Evolutionary conservation across 2,113 vertebrate genomes (phyloP).

Genomic region (Apteryx owenii): DNA sequence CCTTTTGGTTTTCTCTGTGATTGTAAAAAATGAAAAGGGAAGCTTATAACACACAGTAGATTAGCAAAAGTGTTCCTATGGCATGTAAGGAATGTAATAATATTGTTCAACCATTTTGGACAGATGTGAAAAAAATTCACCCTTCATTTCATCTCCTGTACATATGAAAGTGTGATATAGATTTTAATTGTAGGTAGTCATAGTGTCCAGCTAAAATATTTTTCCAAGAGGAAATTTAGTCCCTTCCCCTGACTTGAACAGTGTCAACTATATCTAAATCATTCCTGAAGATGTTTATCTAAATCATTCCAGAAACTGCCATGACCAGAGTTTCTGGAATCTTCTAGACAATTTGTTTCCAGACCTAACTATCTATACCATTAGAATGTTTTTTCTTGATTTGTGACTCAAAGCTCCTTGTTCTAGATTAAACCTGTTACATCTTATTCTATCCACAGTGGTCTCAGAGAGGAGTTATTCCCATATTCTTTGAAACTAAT

Average conservation of each 20-base stretch:
- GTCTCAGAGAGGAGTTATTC: not conserved
- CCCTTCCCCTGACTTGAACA: not conserved
- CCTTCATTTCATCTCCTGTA: not conserved
- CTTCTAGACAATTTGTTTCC: not conserved
- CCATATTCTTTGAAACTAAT: not conserved
- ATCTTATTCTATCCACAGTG: not conserved
- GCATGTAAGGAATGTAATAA: not conserved
- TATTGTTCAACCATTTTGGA: not conserved
- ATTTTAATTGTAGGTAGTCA: not conserved
- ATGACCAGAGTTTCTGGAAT: not conserved
- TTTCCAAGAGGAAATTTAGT: not conserved
- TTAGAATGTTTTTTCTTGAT: not conserved
- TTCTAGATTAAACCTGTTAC: not conserved
- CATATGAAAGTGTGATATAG: not conserved
- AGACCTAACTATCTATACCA: not conserved
- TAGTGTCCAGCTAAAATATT: not conserved
- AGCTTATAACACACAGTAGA: not conserved
- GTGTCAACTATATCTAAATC: not conserved
- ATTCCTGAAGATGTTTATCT: not conserved
- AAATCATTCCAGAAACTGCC: not conserved
- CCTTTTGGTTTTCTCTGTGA: not conserved
- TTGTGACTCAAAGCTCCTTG: not conserved
- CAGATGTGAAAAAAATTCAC: accelerated
- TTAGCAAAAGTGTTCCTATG: not conserved
- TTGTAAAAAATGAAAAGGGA: not conserved